Evolutionary conservation across 2,888 invertebrate genomes (phyloP).

Genomic region (Leptopilina drosophilae): DNA sequence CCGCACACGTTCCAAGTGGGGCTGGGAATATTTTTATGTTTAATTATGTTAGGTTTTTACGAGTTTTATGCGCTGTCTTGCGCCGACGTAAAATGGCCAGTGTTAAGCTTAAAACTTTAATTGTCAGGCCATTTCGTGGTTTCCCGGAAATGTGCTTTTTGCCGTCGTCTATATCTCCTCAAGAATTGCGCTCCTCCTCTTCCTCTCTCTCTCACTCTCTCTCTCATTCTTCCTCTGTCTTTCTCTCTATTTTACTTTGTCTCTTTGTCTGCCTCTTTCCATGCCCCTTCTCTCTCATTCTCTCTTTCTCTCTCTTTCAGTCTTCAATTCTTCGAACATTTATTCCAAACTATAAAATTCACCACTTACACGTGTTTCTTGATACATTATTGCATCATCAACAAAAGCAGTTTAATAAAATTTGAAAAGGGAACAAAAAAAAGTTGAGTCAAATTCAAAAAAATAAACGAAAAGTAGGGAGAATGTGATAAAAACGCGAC

Average conservation of each 20-base stretch:
- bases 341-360: too few species aligned
- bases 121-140: slow-evolving; percentile 61
- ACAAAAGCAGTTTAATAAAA: too few species aligned
- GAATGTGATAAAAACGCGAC: too few species aligned
- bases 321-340: background rate
- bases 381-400: too few species aligned
- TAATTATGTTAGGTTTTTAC: slow-evolving; percentile 70
- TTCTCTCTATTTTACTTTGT: background rate
- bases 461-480: background rate
- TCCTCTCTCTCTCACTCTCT: background rate
- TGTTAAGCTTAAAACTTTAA: slow-evolving; percentile 65
- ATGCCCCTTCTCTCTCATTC: too few species aligned
- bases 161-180: slow-evolving; percentile 13
- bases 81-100: slow-evolving; percentile 34
- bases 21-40: slow-evolving; percentile 69
- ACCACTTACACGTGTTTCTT: too few species aligned
- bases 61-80: slow-evolving; percentile 60
- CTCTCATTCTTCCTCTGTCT: background rate
- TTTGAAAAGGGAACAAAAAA: background rate
- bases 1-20: background rate
- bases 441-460: too few species aligned
- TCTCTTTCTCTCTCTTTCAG: too few species aligned
- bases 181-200: background rate
- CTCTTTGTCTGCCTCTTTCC: too few species aligned
- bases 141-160: slow-evolving; percentile 44